Evolutionary conservation across 2,888 invertebrate genomes (phyloP), one percentile per base, ranked within the genome.

Genomic region (Orthonychiurus folsomi): DNA sequence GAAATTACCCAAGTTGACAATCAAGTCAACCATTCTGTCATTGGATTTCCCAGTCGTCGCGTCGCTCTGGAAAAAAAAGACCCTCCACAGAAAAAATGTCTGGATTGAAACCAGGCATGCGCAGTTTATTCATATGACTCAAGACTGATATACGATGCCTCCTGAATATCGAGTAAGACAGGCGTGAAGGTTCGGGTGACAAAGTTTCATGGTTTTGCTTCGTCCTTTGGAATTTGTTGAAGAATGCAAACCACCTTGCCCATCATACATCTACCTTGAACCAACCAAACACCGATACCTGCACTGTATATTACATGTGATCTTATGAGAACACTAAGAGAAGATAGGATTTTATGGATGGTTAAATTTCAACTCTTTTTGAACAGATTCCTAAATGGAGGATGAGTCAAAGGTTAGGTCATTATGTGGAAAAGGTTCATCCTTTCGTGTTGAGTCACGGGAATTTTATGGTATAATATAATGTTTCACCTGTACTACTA

Each of bases 1-100:
- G 37, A 37, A 37, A 9, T 37, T 37, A 37, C 15, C 9, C 37
- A n/a, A n/a, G 37, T 37, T 37, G 37, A 37, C 37, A 37, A 15
- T 37, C 37, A n/a, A n/a, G n/a, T n/a, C n/a, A n/a, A n/a, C n/a
- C n/a, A 63, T 63, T 63, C 60, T 60, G 63, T 60, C 60, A 60
- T 60, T 60, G 60, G 55, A 54, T 55, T 63, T 63, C 60, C 60
- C n/a, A n/a, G n/a, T n/a, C n/a, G n/a, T n/a, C n/a, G n/a, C n/a
- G n/a, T n/a, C n/a, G n/a, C n/a, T n/a, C 60, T 63, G 63, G 60
- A 60, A 63, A 21, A 21, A 50, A 50, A 21, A n/a, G n/a, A n/a
- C n/a, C n/a, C n/a, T n/a, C n/a, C n/a, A n/a, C n/a, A n/a, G n/a
- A n/a, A n/a, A n/a, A n/a, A n/a, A n/a, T n/a, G n/a, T n/a, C n/a